These are phyloP conservation scores for Xenentodon cancila DNA, from an alignment of 2,797 vertebrate species.

Conservation along the genomic window DNA sequence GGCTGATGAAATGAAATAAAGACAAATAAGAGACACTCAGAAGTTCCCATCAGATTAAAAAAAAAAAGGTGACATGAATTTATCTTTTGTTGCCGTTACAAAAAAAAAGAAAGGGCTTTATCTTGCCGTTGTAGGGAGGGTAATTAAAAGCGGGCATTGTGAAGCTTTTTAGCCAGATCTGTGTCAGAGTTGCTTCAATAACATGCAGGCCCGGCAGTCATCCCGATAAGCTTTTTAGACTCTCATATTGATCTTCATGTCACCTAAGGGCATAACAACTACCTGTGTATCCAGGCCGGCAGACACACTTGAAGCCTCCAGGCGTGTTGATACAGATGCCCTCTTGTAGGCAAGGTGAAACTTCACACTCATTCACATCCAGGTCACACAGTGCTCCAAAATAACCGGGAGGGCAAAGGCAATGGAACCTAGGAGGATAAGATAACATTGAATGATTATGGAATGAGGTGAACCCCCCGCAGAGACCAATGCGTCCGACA, in stretches of 20 bases:
- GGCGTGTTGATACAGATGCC: slow-evolving; percentile 85
- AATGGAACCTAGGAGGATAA: slow-evolving; percentile 78
- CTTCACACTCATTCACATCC: slow-evolving; percentile 87
- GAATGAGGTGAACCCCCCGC: slow-evolving; percentile 20
- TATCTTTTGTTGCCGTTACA: slow-evolving; percentile 56
- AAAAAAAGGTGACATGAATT: slow-evolving; percentile 45
- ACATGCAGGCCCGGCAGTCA: slow-evolving; percentile 41
- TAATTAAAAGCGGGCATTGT: slow-evolving; percentile 74
- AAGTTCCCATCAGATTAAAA: slow-evolving; percentile 62
- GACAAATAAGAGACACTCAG: slow-evolving; percentile 45
- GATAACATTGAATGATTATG: slow-evolving; percentile 45
- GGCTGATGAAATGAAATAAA: slow-evolving; percentile 60
- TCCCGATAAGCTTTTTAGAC: slow-evolving; percentile 73
- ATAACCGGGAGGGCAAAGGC: slow-evolving; percentile 82
- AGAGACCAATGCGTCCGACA: neutral
- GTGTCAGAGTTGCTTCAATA: slow-evolving; percentile 58
- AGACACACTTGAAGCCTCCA: slow-evolving; percentile 82
- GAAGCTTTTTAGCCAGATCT: slow-evolving; percentile 61
- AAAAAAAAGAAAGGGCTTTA: slow-evolving; percentile 39
- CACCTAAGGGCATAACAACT: slow-evolving; percentile 63
- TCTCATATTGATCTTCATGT: slow-evolving; percentile 78
- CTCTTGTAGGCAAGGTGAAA: slow-evolving; percentile 84
- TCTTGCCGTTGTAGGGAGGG: slow-evolving; percentile 48
- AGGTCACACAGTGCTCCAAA: slow-evolving; percentile 85
- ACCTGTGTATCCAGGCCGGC: slow-evolving; percentile 86